Evolutionary conservation across 2,113 vertebrate genomes (phyloP).

Genomic region (Bufo gargarizans): DNA sequence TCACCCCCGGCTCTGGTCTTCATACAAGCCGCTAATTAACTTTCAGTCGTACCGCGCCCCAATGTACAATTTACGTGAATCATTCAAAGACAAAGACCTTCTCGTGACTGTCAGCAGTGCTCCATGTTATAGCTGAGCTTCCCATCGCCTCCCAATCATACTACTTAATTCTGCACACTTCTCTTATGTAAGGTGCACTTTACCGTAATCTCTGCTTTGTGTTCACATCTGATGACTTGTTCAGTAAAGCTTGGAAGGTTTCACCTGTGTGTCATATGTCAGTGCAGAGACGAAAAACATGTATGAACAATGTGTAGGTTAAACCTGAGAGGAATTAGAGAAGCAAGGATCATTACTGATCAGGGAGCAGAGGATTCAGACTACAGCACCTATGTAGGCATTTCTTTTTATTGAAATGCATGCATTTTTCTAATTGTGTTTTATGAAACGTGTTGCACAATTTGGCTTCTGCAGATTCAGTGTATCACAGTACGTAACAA

Average conservation of each 20-base stretch:
- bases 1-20: conserved; percentile 66
- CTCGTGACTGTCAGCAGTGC: conserved; percentile 9
- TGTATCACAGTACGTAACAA: too few species aligned
- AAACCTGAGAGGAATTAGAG: background rate
- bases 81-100: conserved; percentile 33
- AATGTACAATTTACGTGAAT: conserved; percentile 55
- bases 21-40: conserved; percentile 64
- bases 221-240: background rate
- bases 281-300: background rate
- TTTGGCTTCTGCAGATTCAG: too few species aligned
- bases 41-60: background rate
- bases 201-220: background rate
- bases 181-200: background rate
- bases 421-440: too few species aligned
- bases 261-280: background rate
- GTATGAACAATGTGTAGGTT: background rate
- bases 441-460: too few species aligned
- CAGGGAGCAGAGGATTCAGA: background rate
- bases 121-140: background rate
- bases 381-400: too few species aligned
- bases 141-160: background rate
- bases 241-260: background rate
- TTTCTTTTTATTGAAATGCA: too few species aligned
- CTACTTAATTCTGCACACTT: background rate
- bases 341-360: background rate